These are phyloP conservation scores for Drosophila helvetica DNA, from an alignment of 2,888 invertebrate species.

Conservation along the genomic window DNA sequence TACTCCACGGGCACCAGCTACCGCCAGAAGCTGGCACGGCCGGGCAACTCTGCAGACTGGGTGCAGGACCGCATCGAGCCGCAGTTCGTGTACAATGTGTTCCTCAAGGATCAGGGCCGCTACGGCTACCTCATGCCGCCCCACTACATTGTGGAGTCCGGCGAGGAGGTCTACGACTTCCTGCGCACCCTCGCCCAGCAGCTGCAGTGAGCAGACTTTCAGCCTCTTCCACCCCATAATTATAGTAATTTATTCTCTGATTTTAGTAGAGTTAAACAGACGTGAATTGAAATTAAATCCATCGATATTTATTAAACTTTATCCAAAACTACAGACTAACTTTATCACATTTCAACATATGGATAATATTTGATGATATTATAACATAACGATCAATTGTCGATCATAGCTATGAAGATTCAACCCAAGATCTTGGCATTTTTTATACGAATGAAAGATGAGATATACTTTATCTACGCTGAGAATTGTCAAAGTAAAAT, in stretches of 20 bases:
- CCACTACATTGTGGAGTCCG: conserved; percentile 80
- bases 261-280: no score
- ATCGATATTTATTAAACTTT: no score
- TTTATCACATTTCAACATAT: no score
- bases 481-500: no score
- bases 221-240: background rate
- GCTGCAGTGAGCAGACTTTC: conserved; percentile 36
- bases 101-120: conserved; percentile 82
- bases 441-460: no score
- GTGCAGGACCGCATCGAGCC: conserved; percentile 76
- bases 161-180: conserved; percentile 81
- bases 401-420: no score
- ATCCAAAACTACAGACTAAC: no score
- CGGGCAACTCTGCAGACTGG: conserved; percentile 83
- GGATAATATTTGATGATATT: no score
- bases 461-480: no score
- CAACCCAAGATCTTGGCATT: no score
- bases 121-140: conserved; percentile 82
- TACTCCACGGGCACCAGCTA: conserved; percentile 81
- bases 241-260: conserved; percentile 10
- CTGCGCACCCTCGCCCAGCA: conserved; percentile 77
- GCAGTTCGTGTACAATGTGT: conserved; percentile 80
- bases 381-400: no score
- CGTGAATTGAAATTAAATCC: no score
- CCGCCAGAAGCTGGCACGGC: conserved; percentile 75